A percentile compares a stretch with the other conserved stretches of the same genome.
Conservation (phyloP, 1,140 invertebrate genomes). For the Gryllus bimaculatus region DNA sequence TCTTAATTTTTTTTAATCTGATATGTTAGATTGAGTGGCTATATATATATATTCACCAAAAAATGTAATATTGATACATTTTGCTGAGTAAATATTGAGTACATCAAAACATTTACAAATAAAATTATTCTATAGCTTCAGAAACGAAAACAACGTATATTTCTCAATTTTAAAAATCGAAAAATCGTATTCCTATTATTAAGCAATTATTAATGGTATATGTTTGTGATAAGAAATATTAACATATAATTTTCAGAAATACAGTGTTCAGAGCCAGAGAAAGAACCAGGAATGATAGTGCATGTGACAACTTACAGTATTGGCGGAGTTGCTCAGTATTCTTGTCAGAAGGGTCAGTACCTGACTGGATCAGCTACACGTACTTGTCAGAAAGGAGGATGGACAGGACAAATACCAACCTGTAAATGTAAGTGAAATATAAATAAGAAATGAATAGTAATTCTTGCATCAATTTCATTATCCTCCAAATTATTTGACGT, state of each 20-base stretch:
- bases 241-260: constrained; percentile 49
- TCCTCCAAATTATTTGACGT: too few species aligned
- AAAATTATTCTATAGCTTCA: too few species aligned
- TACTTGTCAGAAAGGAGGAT: constrained; percentile 65
- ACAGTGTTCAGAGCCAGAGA: constrained; percentile 59
- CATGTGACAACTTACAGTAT: constrained; percentile 56
- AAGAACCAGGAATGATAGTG: constrained; percentile 43
- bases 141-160: too few species aligned
- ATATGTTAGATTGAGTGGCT: too few species aligned
- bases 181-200: background rate
- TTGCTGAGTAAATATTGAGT: too few species aligned
- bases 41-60: too few species aligned
- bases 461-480: too few species aligned
- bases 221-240: background rate
- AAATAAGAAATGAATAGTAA: too few species aligned
- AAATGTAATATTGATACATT: too few species aligned
- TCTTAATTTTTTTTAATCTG: too few species aligned
- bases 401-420: constrained; percentile 66
- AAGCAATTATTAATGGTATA: background rate
- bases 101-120: too few species aligned
- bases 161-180: too few species aligned
- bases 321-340: constrained; percentile 66
- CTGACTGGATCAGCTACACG: constrained; percentile 71
- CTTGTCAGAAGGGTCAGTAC: constrained; percentile 68
- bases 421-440: constrained; percentile 62